phyloP scores from a whole-genome alignment of 2,113 vertebrate species.

The Sprattus sprattus region DNA sequence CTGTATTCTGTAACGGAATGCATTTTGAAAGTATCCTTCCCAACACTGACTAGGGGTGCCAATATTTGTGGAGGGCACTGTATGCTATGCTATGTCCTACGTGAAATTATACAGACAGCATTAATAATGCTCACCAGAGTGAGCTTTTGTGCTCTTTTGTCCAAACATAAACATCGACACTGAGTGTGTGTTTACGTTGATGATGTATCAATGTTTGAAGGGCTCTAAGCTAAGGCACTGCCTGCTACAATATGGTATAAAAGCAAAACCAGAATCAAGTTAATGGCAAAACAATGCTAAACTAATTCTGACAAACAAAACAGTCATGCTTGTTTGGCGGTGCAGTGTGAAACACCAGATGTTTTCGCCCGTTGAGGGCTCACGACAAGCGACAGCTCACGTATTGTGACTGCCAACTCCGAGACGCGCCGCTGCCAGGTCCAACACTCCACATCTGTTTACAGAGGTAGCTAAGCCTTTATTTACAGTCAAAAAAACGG shows the following conservation, averaged over 20 bases:
- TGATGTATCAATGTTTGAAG: too few species aligned
- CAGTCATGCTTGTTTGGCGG: neutral
- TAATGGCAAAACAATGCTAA: neutral
- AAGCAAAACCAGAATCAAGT: too few species aligned
- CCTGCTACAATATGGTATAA: too few species aligned
- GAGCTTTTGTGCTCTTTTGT: neutral
- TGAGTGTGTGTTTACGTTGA: neutral
- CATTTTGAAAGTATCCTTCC: too few species aligned
- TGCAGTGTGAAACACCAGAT: neutral
- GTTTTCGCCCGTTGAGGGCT: neutral
- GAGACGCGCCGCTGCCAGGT: neutral
- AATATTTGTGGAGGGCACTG: too few species aligned
- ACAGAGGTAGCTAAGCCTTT: constrained; percentile 7
- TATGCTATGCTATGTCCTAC: neutral
- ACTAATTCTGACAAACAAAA: neutral
- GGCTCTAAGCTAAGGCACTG: too few species aligned
- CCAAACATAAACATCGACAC: neutral
- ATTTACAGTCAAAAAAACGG: neutral
- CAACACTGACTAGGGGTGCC: too few species aligned
- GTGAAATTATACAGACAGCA: neutral
- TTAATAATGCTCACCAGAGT: neutral
- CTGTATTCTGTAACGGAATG: too few species aligned
- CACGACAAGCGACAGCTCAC: neutral
- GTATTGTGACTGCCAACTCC: neutral
- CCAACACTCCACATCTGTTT: constrained; percentile 11